These are phyloP conservation scores for Siderastrea radians DNA, from an alignment of 92 coral and sea anemone species.

Conservation along the genomic window DNA sequence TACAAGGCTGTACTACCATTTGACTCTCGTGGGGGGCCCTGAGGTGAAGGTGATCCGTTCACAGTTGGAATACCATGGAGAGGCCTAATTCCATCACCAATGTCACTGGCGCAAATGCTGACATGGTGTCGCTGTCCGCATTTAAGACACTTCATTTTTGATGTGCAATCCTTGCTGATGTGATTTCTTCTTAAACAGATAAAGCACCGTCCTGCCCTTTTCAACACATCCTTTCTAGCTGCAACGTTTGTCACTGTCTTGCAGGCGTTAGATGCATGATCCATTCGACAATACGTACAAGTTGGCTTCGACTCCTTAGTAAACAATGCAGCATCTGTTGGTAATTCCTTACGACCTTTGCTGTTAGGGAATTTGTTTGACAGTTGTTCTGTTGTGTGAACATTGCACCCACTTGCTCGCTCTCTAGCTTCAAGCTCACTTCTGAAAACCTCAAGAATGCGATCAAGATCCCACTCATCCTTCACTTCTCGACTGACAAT, in stretches of 20 bases:
- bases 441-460: background rate
- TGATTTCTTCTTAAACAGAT: slow-evolving; percentile 54
- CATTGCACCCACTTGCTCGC: background rate
- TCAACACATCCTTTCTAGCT: slow-evolving; percentile 31
- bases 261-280: slow-evolving; percentile 56
- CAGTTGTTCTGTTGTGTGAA: background rate
- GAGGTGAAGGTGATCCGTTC: background rate
- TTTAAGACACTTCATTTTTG: slow-evolving; percentile 35
- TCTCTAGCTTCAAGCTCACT: too few relatives aligned
- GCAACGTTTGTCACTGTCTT: slow-evolving; percentile 39
- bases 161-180: slow-evolving; percentile 40
- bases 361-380: slow-evolving; percentile 5
- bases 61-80: background rate
- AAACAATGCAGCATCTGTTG: slow-evolving; percentile 33
- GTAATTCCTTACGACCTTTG: slow-evolving; percentile 25
- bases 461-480: slow-evolving; percentile 64
- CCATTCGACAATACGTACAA: background rate
- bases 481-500: slow-evolving; percentile 47
- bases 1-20: background rate
- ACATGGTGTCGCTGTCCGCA: slow-evolving; percentile 48
- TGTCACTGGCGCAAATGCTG: slow-evolving; percentile 44
- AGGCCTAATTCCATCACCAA: background rate
- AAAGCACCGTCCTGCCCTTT: slow-evolving; percentile 50
- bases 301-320: background rate
- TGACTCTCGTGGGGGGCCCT: too few relatives aligned